Base-by-base conservation (phyloP, 2,888 invertebrate species). In the Argynnis bischoffii region DNA sequence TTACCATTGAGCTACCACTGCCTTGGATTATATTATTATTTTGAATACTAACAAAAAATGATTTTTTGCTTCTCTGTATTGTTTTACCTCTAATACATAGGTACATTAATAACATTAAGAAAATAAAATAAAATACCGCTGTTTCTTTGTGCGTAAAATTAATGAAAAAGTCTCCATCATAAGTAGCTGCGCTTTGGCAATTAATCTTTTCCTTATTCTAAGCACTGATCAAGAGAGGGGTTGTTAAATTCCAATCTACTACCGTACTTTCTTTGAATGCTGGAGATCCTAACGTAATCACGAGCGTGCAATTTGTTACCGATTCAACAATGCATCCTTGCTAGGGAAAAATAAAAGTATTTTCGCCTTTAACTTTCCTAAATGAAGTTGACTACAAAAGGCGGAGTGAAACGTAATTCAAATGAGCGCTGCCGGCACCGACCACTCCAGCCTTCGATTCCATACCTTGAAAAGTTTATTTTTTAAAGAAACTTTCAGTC, bases 341-440 rank as follows among this genome's bases (percentile, higher is more conserved):
- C 83, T 76, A 76, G 81, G 71, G 76, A 78, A 81, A 90, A 91
- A 90, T 87, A 89, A 89, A 92, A 88, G 86, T 88, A 82, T 84
- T 63, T 66, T 55, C 78, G 80, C 81, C 84, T 87, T 86, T 85
- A 89, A 89, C 87, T 90, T 90, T 85, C 83, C 86, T 90, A 91
- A 92, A 92, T 90, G 91, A 90, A 91, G 89, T 86, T 81, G 91
- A 90, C 88, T 90, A 92, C 91, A 92, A 92, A 92, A 90, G 92
- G 84, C 90, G 83, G 86, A 83, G 82, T 81, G 78, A 78, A 81
- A 79, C 85, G 88, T 88, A 89, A 92, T 91, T 91, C 88, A 90
- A 92, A 91, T 88, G 89, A 90, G 85, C 86, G 86, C 81, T 69
- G 72, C 72, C 77, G 78, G 82, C 75, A 77, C 80, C 82, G 81